Conservation (phyloP, 2,888 invertebrate species). For the Venustoraphidia nigricollis region DNA sequence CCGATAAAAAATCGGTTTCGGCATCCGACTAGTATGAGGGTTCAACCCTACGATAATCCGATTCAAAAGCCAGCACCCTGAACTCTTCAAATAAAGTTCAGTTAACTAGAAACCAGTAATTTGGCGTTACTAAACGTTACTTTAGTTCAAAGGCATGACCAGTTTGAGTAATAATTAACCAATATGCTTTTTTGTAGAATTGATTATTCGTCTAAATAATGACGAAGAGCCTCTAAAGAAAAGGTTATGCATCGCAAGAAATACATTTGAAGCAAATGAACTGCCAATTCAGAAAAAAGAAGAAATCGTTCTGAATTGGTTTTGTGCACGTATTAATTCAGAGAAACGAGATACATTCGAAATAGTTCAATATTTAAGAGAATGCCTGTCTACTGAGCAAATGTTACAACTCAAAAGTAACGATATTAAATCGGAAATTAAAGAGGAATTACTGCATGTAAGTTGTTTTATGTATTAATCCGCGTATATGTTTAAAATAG, state of each 20-base stretch:
- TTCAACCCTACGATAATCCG: too few relatives aligned
- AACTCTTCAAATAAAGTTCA: too few relatives aligned
- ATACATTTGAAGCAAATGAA: not conserved
- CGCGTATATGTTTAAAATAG: too few relatives aligned
- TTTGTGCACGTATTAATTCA: not conserved
- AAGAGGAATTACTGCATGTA: not conserved
- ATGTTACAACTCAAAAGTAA: not conserved
- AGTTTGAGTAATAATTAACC: too few relatives aligned
- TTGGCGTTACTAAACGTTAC: too few relatives aligned
- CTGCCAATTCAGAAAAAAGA: constrained; percentile 2
- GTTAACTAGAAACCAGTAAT: too few relatives aligned
- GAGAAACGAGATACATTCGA: not conserved
- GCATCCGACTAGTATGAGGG: too few relatives aligned
- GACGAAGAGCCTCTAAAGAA: constrained; percentile 1
- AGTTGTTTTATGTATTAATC: too few relatives aligned
- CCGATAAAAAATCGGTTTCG: too few relatives aligned
- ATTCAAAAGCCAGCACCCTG: too few relatives aligned
- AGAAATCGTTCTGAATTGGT: constrained; percentile 1
- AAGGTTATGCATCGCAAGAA: constrained; percentile 1
- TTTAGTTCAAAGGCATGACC: too few relatives aligned
- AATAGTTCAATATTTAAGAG: not conserved
- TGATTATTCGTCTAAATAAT: not conserved
- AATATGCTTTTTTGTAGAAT: not conserved
- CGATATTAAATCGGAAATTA: not conserved
- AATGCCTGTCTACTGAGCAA: not conserved